Base-by-base conservation (phyloP, 2,113 vertebrate species). In the Rousettus leschenaultii region DNA sequence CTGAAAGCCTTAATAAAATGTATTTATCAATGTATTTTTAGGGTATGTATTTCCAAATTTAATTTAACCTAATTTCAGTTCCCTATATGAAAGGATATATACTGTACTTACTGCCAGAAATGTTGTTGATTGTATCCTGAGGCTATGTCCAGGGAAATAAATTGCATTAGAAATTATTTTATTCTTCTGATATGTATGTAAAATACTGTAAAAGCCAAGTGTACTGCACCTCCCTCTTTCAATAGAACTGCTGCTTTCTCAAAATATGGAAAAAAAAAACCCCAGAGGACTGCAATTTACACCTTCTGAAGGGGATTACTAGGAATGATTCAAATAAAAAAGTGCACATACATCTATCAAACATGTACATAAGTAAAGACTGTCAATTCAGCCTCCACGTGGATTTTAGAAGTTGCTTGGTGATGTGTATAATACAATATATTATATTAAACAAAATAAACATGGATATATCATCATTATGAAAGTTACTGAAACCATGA, bases 261-360 rank as follows among this genome's bases (percentile, higher is more conserved):
- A 82, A 94, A 91, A 92, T 7, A 91, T 83, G 33, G 94, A 92
- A 94, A 73, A 94, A 78, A 92, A 51, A 51, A 51, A 15, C 14
- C 51, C 51, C 26, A 48, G 21, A 73, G 74, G 28, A 53, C 9
- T 30, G 21, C 70, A 87, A 90, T 80, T 53, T 83, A 75, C 12
- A 80, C 9, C 66, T 92, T 85, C 57, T 57, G 12, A 84, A 93
- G 8, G 30, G 35, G 38, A 83, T 38, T 94, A 53, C 43, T 63
- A 35, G 59, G 92, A 95, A 95, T 40, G 33, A 55, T 38, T 89
- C 68, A 82, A 84, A 74, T 40, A 3, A 75, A 73, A 74, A 75
- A 86, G 70, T 86, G 4, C n/a, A 7, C 45, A 63, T 24, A 24
- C 10, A 71, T 55, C 57, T 84, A 70, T 71, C 57, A 84, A 92